phyloP scores from a whole-genome alignment of 64 coral and sea anemone species.

The Montipora capricornis region DNA sequence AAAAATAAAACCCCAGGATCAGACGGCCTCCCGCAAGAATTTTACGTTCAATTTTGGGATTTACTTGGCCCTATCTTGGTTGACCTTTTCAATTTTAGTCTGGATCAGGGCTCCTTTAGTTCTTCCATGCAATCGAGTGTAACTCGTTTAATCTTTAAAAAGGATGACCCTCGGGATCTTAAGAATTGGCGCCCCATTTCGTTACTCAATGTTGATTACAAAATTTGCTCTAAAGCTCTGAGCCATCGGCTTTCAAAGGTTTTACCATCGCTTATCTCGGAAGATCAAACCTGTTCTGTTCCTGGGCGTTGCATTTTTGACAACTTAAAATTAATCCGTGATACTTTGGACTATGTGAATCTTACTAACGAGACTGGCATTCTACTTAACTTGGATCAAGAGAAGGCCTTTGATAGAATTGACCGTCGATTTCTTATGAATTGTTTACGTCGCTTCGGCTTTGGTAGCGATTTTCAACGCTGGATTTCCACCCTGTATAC shows the following conservation, averaged over 20 bases:
- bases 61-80: not conserved
- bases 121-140: not conserved
- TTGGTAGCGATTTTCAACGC: not conserved
- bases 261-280: not conserved
- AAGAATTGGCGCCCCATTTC: not conserved
- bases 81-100: not conserved
- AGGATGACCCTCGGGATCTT: not conserved
- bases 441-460: not conserved
- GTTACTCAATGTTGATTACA: not conserved
- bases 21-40: not conserved
- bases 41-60: conserved; percentile 7
- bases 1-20: too few species aligned
- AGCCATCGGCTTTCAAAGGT: not conserved
- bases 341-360: not conserved
- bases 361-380: not conserved
- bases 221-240: not conserved
- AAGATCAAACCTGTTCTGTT: not conserved
- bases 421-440: not conserved
- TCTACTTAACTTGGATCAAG: not conserved
- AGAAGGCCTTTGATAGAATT: conserved; percentile 37
- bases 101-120: not conserved
- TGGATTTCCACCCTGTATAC: conserved; percentile 9
- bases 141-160: conserved; percentile 7
- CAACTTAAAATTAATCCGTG: not conserved
- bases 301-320: not conserved